Conservation (phyloP, 2,797 vertebrate genomes). For the Cryptoprocta ferox region DNA sequence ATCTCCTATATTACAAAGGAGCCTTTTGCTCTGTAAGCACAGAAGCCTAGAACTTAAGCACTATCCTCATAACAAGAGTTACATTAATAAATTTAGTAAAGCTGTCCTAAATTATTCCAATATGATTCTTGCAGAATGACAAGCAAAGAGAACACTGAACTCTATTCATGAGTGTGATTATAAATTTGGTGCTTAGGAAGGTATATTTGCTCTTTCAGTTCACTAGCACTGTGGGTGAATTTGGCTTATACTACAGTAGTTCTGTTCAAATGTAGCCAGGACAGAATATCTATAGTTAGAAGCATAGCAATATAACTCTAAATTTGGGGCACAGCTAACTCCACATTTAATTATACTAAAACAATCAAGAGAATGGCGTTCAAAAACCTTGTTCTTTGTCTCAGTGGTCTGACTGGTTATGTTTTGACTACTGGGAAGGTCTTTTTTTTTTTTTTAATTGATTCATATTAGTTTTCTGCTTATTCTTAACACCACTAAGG, state of each 20-base stretch:
- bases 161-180: conserved; percentile 65
- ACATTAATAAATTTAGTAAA: conserved; percentile 66
- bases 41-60: conserved; percentile 54
- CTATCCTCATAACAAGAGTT: conserved; percentile 52
- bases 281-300: conserved; percentile 57
- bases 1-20: conserved; percentile 46
- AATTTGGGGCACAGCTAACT: conserved; percentile 34
- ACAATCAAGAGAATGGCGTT: conserved; percentile 55
- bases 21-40: conserved; percentile 12
- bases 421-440: not conserved
- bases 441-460: not conserved
- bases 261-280: conserved; percentile 57
- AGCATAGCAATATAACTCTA: conserved; percentile 33
- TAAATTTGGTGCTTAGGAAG: conserved; percentile 65
- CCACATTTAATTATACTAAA: conserved; percentile 45
- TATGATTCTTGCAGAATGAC: conserved; percentile 57
- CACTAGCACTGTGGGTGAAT: conserved; percentile 44
- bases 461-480: not conserved
- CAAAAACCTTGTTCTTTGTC: conserved; percentile 29
- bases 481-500: conserved; percentile 15
- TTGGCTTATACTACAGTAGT: conserved; percentile 34
- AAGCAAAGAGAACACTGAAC: conserved; percentile 67
- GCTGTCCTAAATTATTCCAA: conserved; percentile 65
- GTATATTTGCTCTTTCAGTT: conserved; percentile 56
- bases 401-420: not conserved